Percentiles rank a stretch among this genome's conserved stretches.
Conservation (phyloP, 1,140 invertebrate species). For the Drosophila takahashii region DNA sequence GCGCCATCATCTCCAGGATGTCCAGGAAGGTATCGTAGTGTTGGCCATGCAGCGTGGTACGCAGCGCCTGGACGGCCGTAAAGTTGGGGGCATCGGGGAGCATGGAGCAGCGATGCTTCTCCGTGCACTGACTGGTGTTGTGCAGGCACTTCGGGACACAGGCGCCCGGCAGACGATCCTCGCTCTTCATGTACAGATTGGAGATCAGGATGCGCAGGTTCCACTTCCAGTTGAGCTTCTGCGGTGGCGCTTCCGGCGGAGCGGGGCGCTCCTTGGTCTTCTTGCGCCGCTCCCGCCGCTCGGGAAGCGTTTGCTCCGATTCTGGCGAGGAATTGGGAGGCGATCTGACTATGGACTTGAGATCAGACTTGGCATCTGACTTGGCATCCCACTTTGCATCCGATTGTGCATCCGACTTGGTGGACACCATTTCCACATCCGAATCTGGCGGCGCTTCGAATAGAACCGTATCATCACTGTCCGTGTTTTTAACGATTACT, state of each 20-base stretch:
- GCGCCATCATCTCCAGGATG: constrained; percentile 51
- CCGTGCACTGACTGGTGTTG: constrained; percentile 51
- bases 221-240: constrained; percentile 35
- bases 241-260: neutral
- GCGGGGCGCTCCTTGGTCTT: constrained; percentile 7
- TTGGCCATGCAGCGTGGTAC: constrained; percentile 51
- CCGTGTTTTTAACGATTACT: neutral
- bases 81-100: constrained; percentile 62
- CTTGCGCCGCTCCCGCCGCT: neutral
- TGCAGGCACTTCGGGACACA: constrained; percentile 59
- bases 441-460: neutral
- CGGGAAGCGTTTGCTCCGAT: neutral
- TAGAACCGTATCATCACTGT: neutral
- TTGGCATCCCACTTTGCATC: neutral
- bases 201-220: constrained; percentile 64
- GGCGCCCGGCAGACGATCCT: constrained; percentile 49
- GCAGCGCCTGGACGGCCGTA: constrained; percentile 29
- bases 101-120: constrained; percentile 53
- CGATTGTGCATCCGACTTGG: neutral
- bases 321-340: neutral
- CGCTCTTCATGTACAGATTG: constrained; percentile 62
- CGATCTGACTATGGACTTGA: neutral
- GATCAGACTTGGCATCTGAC: neutral
- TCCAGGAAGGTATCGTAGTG: constrained; percentile 67
- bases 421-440: constrained; percentile 19